phyloP scores from a whole-genome alignment of 2,888 invertebrate species.

The Drosophila antonietae region DNA sequence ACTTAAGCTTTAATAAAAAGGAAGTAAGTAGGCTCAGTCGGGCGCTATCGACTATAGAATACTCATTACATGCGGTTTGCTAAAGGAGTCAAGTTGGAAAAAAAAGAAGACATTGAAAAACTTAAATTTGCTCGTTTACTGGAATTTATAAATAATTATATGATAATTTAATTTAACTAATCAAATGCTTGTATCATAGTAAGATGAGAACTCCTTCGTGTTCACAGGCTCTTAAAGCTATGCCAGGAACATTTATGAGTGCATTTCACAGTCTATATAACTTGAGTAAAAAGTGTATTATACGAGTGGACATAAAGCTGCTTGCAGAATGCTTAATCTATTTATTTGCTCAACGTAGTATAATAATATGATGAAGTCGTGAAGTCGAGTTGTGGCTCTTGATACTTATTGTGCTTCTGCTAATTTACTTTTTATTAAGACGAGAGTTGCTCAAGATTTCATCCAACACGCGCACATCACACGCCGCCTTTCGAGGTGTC shows the following conservation, averaged over 20 bases:
- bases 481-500: slow-evolving; percentile 15
- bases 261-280: slow-evolving; percentile 34
- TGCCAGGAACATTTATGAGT: slow-evolving; percentile 42
- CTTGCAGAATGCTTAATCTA: slow-evolving; percentile 14
- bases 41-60: background rate
- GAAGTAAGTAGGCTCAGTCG: background rate
- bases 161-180: too few species aligned
- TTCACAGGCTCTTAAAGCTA: background rate
- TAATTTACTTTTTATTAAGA: slow-evolving; percentile 73
- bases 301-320: slow-evolving; percentile 54
- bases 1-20: slow-evolving; percentile 21
- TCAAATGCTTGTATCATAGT: background rate
- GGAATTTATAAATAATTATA: too few species aligned
- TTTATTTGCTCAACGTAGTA: slow-evolving; percentile 30
- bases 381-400: slow-evolving; percentile 19
- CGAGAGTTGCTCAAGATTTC: slow-evolving; percentile 20
- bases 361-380: slow-evolving; percentile 2
- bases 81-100: too few species aligned
- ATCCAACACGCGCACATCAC: background rate
- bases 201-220: too few species aligned
- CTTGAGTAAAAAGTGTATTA: slow-evolving; percentile 31
- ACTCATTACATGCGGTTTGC: background rate
- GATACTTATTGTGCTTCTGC: slow-evolving; percentile 66
- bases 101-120: too few species aligned
- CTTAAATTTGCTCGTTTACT: too few species aligned